These are phyloP conservation scores for Lasiurus borealis DNA, from an alignment of 2,113 vertebrate genomes.

Conservation along the genomic window DNA sequence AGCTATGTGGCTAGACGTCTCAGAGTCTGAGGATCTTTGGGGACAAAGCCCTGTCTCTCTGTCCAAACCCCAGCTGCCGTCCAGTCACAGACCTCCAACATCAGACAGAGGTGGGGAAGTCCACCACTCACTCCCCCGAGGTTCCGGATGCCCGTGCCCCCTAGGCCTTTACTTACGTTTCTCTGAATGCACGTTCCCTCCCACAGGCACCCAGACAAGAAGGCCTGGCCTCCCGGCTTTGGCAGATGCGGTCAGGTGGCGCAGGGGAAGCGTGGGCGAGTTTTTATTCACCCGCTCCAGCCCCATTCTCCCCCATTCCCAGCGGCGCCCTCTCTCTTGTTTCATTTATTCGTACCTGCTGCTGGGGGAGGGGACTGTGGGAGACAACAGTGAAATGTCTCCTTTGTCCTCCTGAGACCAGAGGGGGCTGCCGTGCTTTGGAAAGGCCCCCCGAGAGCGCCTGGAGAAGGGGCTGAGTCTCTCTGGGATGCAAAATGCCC, in stretches of 20 bases:
- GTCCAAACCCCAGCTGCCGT: not conserved
- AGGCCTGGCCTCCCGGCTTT: not conserved
- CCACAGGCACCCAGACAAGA: not conserved
- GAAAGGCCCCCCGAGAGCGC: not conserved
- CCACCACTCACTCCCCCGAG: fast-evolving
- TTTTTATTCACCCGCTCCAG: not conserved
- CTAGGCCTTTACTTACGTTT: no score
- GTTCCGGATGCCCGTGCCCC: not conserved
- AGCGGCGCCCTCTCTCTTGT: constrained; percentile 8
- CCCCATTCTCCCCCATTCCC: not conserved
- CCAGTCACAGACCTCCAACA: not conserved
- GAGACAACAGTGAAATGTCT: not conserved
- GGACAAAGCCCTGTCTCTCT: not conserved
- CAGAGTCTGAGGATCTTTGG: not conserved
- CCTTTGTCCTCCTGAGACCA: not conserved
- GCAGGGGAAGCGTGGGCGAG: not conserved
- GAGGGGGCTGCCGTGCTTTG: not conserved
- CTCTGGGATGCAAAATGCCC: not conserved
- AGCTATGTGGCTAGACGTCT: fast-evolving
- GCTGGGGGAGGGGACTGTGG: not conserved
- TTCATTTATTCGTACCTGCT: not conserved
- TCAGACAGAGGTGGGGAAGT: not conserved
- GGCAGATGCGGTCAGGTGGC: not conserved
- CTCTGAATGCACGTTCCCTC: not conserved
- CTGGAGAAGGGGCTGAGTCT: not conserved